These are phyloP conservation scores for Drosophila pachea DNA, from an alignment of 1,140 invertebrate species.

Conservation along the genomic window DNA sequence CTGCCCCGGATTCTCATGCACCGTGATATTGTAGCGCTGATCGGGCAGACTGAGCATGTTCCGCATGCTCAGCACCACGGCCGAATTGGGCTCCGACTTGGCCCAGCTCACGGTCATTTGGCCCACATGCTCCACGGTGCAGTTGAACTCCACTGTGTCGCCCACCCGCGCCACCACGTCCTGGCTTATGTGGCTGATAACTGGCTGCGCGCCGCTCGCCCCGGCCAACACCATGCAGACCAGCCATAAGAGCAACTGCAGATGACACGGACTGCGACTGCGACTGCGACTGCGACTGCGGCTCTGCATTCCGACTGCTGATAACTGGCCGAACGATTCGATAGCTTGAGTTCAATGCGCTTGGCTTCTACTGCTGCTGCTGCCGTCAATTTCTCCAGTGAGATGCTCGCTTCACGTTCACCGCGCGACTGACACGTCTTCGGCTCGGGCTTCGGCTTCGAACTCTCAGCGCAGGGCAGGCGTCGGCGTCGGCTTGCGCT, in stretches of 20 bases:
- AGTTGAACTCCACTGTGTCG: slow-evolving; percentile 86
- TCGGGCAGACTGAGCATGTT: slow-evolving; percentile 86
- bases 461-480: slow-evolving; percentile 50
- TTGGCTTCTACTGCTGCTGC: slow-evolving; percentile 5
- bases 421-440: slow-evolving; percentile 52
- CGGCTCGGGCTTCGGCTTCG: slow-evolving; percentile 20
- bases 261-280: slow-evolving; percentile 4
- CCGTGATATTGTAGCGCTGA: slow-evolving; percentile 84
- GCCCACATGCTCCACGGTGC: slow-evolving; percentile 88
- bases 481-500: slow-evolving; percentile 9
- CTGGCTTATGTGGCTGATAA: slow-evolving; percentile 88
- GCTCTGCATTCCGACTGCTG: slow-evolving; percentile 18
- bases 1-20: slow-evolving; percentile 81
- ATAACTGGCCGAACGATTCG: slow-evolving; percentile 26
- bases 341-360: slow-evolving; percentile 37
- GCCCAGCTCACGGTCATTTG: slow-evolving; percentile 88
- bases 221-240: slow-evolving; percentile 25
- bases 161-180: slow-evolving; percentile 90
- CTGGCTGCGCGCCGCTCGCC: slow-evolving; percentile 33
- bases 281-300: slow-evolving; percentile 9
- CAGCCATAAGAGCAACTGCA: slow-evolving; percentile 28
- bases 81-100: slow-evolving; percentile 78
- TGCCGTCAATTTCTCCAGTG: not conserved
- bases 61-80: slow-evolving; percentile 82
- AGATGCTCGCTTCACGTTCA: slow-evolving; percentile 55